Base-by-base conservation (phyloP, 1,140 invertebrate genomes). In the Apis mellifera region DNA sequence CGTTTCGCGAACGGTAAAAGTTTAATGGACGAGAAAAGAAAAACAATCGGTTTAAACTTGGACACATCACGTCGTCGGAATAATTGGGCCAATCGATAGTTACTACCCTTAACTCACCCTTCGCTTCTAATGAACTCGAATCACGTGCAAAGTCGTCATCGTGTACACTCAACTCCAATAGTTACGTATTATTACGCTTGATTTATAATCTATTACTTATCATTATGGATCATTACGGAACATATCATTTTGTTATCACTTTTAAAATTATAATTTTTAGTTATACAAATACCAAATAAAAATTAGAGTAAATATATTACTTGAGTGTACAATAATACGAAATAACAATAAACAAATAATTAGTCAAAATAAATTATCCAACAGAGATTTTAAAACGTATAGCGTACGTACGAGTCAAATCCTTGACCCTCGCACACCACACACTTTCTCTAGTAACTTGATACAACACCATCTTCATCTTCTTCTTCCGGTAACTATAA, bases 11-110 rank as follows among this genome's bases (percentile, higher is more conserved):
- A 9, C 23, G 2, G 2, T n/a, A 26, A 64, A 65, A 65, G 21
- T n/a, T 11, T 48, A n/a, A 11, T 7, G 17, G 19, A 48, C 21
- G n/a, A 50, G n/a, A 12, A 8, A 50, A 21, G 32, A 32, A 42
- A 65, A 65, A n/a, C 42, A 12, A 8, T 21, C 1, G 13, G 42
- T 68, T 69, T 23, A 69, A 69, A 68, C 19, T 7, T 48, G 12
- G 42, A n/a, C 65, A 21, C 65, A n/a, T 5, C 21, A 13, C 19
- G 42, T 66, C 48, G n/a, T 50, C 48, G n/a, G 4, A 69, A 69
- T 69, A 69, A 69, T 69, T 69, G n/a, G 48, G 48, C 66, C 66
- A 52, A 69, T 69, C 66, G 23, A 50, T 69, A 69, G 48, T 23
- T 52, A 69, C 66, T 69, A 8, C 65, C 32, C 42, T 69, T 52